Conservation (phyloP, 2,113 vertebrate species). For the Hystrix brachyura region DNA sequence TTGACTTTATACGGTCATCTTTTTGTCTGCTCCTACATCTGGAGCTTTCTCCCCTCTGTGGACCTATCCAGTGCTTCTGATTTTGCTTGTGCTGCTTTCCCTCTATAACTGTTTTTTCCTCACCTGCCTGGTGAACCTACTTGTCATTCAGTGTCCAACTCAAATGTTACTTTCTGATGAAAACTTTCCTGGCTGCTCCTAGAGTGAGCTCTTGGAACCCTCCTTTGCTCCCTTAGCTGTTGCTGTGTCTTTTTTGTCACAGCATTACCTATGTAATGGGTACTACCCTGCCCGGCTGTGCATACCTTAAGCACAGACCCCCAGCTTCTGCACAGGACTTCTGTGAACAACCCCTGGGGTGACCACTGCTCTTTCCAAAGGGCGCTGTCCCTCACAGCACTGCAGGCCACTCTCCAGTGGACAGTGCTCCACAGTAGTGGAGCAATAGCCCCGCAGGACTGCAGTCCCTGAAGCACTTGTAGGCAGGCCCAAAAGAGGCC, state of each 20-base stretch:
- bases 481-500: not conserved
- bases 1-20: not conserved
- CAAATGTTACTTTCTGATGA: not conserved
- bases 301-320: not conserved
- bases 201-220: not conserved
- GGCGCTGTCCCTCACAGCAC: not conserved
- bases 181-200: not conserved
- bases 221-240: not conserved
- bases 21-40: not conserved
- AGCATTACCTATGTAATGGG: not conserved
- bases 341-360: not conserved
- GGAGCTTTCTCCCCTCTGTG: not conserved
- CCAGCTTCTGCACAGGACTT: not conserved
- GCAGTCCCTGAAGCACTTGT: not conserved
- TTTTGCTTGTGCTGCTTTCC: not conserved
- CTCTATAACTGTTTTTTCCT: not conserved
- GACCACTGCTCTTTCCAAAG: constrained; percentile 12
- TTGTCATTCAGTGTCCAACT: constrained; percentile 17
- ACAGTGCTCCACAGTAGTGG: not conserved
- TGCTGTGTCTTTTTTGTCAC: not conserved
- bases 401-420: not conserved
- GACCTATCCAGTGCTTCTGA: not conserved
- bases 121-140: not conserved
- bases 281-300: not conserved
- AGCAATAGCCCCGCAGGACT: not conserved